A percentile compares a stretch with the other conserved stretches of the same genome.
Evolutionary conservation across 2,888 invertebrate genomes (phyloP).

Genomic region (Choristoneura rosaceana): DNA sequence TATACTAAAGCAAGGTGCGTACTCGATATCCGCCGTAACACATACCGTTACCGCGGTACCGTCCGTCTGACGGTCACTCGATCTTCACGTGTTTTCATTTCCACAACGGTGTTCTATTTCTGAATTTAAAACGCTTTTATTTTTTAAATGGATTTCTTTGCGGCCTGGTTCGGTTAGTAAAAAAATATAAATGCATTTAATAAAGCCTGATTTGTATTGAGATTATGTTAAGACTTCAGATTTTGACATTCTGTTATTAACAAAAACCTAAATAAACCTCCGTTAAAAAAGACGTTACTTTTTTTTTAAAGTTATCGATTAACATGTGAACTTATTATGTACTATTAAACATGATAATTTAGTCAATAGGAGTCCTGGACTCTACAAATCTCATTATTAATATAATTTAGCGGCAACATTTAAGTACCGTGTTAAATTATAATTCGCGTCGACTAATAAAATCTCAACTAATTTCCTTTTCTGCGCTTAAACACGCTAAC

Average conservation of each 20-base stretch:
- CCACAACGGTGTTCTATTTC: slow-evolving; percentile 36
- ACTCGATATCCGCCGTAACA: slow-evolving; percentile 48
- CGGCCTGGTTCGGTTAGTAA: not conserved
- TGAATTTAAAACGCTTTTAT: slow-evolving; percentile 3
- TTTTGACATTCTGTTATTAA: no score
- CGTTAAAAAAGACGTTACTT: no score
- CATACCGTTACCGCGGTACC: slow-evolving; percentile 53
- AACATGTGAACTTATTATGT: no score
- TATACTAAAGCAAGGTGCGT: slow-evolving; percentile 29
- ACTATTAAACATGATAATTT: no score
- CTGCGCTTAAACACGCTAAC: slow-evolving; percentile 16
- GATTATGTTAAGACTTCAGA: not conserved
- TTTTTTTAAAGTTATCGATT: no score
- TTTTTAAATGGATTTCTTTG: slow-evolving; percentile 1
- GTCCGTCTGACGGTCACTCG: slow-evolving; percentile 46
- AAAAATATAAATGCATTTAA: not conserved
- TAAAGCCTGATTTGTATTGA: not conserved
- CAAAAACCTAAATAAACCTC: no score
- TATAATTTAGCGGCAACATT: slow-evolving; percentile 8
- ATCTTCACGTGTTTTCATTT: slow-evolving; percentile 39
- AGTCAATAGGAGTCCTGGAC: not conserved
- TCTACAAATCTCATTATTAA: not conserved
- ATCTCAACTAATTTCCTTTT: slow-evolving; percentile 9
- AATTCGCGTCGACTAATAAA: slow-evolving; percentile 16
- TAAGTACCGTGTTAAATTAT: slow-evolving; percentile 13